Percentiles rank a stretch among this genome's conserved stretches.
Conservation (phyloP, 2,888 invertebrate species). For the Clanis bilineata region DNA sequence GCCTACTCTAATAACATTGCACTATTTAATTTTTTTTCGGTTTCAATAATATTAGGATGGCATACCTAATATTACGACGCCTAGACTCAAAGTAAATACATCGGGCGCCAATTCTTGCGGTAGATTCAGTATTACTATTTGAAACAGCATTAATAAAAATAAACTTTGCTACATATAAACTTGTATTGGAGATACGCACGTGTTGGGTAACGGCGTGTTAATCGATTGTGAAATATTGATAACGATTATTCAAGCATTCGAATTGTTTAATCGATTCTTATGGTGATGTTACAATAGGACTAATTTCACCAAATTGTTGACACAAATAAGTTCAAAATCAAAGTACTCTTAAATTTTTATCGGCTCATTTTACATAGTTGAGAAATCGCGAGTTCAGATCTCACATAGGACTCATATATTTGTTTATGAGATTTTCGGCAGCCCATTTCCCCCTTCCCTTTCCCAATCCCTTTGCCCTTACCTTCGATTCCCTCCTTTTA, state of each 20-base stretch:
- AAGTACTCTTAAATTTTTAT: no score
- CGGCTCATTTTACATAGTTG: no score
- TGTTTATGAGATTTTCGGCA: no score
- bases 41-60: slow-evolving; percentile 16
- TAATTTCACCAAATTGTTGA: no score
- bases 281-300: no score
- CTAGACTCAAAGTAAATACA: slow-evolving; percentile 35
- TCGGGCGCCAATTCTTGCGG: slow-evolving; percentile 14
- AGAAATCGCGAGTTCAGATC: no score
- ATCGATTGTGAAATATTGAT: neutral
- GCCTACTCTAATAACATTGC: neutral
- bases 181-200: slow-evolving; percentile 2
- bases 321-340: no score
- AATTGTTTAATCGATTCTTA: neutral
- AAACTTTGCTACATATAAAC: slow-evolving; percentile 12
- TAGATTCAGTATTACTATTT: slow-evolving; percentile 10
- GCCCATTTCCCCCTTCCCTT: no score
- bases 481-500: no score
- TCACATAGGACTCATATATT: no score
- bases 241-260: neutral
- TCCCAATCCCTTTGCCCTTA: no score
- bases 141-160: slow-evolving; percentile 15
- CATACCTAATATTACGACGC: slow-evolving; percentile 31
- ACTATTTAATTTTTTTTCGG: neutral
- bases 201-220: neutral